Conservation (phyloP, 2,113 vertebrate species). For the Amphiprion percula region DNA sequence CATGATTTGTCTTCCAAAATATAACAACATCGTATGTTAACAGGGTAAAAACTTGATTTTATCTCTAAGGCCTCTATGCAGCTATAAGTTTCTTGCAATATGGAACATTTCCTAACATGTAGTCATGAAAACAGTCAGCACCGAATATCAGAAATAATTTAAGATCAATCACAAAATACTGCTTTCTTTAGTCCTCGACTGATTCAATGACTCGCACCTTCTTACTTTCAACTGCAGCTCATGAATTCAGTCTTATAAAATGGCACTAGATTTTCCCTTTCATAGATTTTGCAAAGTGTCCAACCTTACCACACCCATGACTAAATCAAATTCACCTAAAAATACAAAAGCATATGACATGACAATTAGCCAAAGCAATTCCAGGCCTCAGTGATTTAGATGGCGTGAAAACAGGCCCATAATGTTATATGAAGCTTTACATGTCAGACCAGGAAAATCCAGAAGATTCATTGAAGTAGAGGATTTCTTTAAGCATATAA, state of each 20-base stretch:
- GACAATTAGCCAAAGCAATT: conserved; percentile 52
- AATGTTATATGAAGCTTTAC: conserved; percentile 69
- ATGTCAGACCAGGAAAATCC: conserved; percentile 59
- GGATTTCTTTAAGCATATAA: conserved; percentile 56
- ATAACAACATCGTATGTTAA: too few relatives aligned
- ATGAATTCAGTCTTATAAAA: conserved; percentile 49
- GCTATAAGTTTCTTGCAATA: conserved; percentile 2
- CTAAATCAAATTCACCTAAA: conserved; percentile 62
- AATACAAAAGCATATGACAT: conserved; percentile 59
- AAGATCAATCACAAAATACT: conserved; percentile 23
- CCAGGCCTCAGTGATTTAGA: conserved; percentile 58
- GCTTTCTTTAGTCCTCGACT: background rate
- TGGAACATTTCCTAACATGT: background rate
- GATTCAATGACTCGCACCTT: conserved; percentile 31
- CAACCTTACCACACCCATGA: conserved; percentile 61
- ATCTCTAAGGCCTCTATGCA: too few relatives aligned
- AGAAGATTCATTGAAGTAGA: conserved; percentile 56
- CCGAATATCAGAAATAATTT: conserved; percentile 18
- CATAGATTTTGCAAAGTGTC: conserved; percentile 45
- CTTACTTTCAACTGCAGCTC: conserved; percentile 8
- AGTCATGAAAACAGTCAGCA: conserved; percentile 3
- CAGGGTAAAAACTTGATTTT: too few relatives aligned
- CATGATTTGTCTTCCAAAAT: too few relatives aligned
- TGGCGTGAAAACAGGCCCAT: conserved; percentile 60
- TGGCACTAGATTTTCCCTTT: conserved; percentile 27